Percentiles rank a stretch among this genome's conserved stretches.
These are phyloP conservation scores for Zelleria hepariella DNA, from an alignment of 2,888 invertebrate species.

Conservation along the genomic window DNA sequence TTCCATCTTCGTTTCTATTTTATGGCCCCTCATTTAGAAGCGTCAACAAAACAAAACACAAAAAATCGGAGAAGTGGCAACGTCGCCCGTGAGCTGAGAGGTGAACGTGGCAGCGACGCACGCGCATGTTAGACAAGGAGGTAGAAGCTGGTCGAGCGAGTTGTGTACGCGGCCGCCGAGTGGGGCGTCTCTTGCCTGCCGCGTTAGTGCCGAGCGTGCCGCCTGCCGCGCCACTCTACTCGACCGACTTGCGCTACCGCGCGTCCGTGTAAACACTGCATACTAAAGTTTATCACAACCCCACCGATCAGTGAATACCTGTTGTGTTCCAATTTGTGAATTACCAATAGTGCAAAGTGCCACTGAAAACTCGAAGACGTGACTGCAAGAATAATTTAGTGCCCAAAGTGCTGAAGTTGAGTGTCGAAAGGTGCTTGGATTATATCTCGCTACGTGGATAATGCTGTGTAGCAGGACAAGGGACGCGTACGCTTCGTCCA, in stretches of 20 bases:
- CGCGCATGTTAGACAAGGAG: slow-evolving; percentile 52
- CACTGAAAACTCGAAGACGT: not conserved
- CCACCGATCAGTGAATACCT: slow-evolving; percentile 31
- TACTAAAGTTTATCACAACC: slow-evolving; percentile 36
- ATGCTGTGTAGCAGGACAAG: slow-evolving; percentile 27
- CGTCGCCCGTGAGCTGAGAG: slow-evolving; percentile 27
- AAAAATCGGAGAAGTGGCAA: slow-evolving; percentile 54
- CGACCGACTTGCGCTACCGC: not conserved
- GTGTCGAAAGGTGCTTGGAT: not conserved
- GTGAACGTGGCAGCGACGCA: slow-evolving; percentile 61
- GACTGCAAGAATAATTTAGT: not conserved
- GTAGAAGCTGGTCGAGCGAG: slow-evolving; percentile 55
- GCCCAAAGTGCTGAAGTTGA: not conserved
- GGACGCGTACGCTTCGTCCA: slow-evolving; percentile 33
- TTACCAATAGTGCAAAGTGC: not conserved
- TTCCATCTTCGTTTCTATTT: slow-evolving; percentile 50
- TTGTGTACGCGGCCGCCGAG: slow-evolving; percentile 33
- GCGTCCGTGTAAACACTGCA: slow-evolving; percentile 28
- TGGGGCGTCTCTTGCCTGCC: slow-evolving; percentile 16
- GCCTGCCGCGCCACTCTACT: slow-evolving; percentile 1
- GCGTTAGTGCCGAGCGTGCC: slow-evolving; percentile 28
- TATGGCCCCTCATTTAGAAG: slow-evolving; percentile 60
- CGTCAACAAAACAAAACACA: slow-evolving; percentile 59
- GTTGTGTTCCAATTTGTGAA: slow-evolving; percentile 1
- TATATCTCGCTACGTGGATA: slow-evolving; percentile 1